Evolutionary conservation across 2,113 vertebrate species (phyloP).

Genomic region (Ascaphus truei): DNA sequence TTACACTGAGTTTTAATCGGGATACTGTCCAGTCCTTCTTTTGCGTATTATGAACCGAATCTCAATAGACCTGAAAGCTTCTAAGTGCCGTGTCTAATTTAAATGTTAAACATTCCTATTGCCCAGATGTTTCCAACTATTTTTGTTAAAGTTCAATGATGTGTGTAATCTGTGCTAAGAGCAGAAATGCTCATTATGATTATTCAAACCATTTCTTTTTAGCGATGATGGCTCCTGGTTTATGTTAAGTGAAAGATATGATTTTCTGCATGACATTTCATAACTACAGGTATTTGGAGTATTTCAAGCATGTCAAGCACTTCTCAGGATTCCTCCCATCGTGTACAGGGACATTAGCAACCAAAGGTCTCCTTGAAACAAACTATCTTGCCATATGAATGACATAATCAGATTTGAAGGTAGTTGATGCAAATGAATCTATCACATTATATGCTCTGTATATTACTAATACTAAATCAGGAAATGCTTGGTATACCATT

Average conservation of each 20-base stretch:
- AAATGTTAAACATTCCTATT: not conserved
- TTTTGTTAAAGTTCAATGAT: not conserved
- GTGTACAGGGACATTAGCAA: not conserved
- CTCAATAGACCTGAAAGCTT: not conserved
- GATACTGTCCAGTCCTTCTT: too few relatives aligned
- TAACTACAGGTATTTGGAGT: conserved; percentile 17
- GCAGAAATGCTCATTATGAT: not conserved
- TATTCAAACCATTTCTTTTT: not conserved
- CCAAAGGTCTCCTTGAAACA: conserved; percentile 5
- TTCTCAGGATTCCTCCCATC: not conserved
- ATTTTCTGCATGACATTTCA: not conserved
- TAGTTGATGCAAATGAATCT: not conserved
- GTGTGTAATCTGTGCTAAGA: conserved; percentile 3
- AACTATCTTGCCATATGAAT: not conserved
- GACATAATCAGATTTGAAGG: not conserved
- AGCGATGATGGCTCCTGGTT: conserved; percentile 1
- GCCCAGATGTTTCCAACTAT: not conserved
- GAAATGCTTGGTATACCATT: too few relatives aligned
- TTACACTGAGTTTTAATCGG: too few relatives aligned
- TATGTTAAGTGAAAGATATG: not conserved
- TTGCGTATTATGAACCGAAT: too few relatives aligned
- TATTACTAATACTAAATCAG: too few relatives aligned
- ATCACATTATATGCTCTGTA: too few relatives aligned
- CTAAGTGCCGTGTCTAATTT: not conserved
- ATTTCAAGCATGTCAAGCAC: conserved; percentile 15